Evolutionary conservation across 2,888 invertebrate species (phyloP).

Genomic region (Nymphalis polychloros): DNA sequence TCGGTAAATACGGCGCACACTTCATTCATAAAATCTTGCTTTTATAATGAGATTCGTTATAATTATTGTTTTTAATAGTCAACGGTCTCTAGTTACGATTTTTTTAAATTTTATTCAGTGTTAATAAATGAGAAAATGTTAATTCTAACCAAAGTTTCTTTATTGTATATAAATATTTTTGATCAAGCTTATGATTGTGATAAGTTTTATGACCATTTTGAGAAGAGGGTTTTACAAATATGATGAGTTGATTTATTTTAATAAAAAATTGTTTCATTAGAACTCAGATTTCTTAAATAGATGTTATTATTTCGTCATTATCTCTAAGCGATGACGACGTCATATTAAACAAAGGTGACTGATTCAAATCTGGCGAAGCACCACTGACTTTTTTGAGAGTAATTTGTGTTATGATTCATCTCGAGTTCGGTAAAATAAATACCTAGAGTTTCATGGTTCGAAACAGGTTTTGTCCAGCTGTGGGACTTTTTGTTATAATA

Average conservation of each 20-base stretch:
- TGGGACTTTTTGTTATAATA: no score
- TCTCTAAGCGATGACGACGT: no score
- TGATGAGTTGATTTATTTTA: not conserved
- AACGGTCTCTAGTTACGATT: slow-evolving; percentile 10
- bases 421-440: no score
- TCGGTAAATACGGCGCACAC: slow-evolving; percentile 38
- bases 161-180: slow-evolving; percentile 2
- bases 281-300: no score
- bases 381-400: no score
- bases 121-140: slow-evolving; percentile 14
- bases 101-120: not conserved
- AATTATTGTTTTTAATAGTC: slow-evolving; percentile 31
- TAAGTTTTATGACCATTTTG: not conserved
- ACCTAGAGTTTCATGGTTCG: no score
- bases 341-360: no score
- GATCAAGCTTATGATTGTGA: not conserved
- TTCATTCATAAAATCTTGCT: slow-evolving; percentile 46
- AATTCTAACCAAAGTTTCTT: slow-evolving; percentile 2
- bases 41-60: slow-evolving; percentile 21
- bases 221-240: not conserved
- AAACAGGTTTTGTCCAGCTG: no score
- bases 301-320: no score
- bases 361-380: no score
- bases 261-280: no score
- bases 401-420: no score